These are phyloP conservation scores for Tauraco hartlaubi DNA, from an alignment of 2,797 vertebrate species.

Conservation along the genomic window DNA sequence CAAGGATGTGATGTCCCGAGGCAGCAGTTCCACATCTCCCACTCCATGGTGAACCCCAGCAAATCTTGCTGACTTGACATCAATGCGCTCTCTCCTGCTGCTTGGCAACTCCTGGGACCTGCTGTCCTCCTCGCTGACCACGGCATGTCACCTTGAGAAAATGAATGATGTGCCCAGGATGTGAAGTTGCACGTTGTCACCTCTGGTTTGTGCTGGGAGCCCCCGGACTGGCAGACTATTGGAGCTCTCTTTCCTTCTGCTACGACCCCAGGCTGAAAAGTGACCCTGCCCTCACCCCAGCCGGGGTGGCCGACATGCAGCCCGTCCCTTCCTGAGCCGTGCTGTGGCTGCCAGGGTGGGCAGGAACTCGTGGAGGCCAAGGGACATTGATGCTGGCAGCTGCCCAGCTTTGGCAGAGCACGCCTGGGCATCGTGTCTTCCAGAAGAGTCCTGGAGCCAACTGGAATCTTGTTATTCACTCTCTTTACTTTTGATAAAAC, in stretches of 20 bases:
- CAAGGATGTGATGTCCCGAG: background rate
- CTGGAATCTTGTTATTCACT: conserved; percentile 26
- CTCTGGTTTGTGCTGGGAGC: background rate
- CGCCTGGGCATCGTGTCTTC: background rate
- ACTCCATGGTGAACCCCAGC: background rate
- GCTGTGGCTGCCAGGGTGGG: accelerated
- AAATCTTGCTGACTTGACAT: background rate
- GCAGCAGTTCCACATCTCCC: background rate
- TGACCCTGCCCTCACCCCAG: background rate
- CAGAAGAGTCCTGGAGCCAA: background rate
- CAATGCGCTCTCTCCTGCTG: background rate
- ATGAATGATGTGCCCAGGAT: background rate
- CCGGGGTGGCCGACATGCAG: background rate
- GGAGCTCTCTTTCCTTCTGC: background rate
- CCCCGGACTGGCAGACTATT: background rate
- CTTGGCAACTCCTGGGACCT: background rate
- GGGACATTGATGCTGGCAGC: background rate
- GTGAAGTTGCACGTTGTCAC: background rate
- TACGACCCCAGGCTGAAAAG: background rate
- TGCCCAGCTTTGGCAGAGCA: accelerated
- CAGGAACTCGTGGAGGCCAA: background rate
- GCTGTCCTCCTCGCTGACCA: background rate
- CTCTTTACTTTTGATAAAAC: conserved; percentile 65
- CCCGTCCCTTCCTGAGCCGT: background rate
- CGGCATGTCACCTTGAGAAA: background rate